Evolutionary conservation across 2,888 invertebrate species (phyloP).

Genomic region (Agrochola macilenta): DNA sequence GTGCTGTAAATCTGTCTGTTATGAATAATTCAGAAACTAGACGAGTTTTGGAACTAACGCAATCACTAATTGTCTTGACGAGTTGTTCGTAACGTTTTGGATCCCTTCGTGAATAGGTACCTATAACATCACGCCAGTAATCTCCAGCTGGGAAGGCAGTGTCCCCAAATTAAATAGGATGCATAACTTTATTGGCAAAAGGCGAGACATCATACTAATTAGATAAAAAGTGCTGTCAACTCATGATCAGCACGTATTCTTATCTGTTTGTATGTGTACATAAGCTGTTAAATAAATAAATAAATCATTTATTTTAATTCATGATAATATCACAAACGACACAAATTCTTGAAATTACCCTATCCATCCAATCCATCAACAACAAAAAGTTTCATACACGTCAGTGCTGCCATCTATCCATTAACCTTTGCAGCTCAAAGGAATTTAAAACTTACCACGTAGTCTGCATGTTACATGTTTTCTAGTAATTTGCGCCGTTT

Average conservation of each 20-base stretch:
- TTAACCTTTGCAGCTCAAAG: conserved; percentile 20
- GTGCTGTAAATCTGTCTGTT: conserved; percentile 8
- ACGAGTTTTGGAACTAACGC: conserved; percentile 24
- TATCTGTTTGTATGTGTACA: no score
- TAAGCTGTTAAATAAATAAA: no score
- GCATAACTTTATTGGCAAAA: neutral
- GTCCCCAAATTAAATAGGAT: neutral
- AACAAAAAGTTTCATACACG: neutral
- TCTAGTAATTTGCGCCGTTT: neutral
- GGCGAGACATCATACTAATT: neutral
- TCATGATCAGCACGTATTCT: no score
- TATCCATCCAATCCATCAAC: neutral
- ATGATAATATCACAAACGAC: neutral
- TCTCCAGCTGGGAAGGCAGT: neutral
- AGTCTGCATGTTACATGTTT: conserved; percentile 1
- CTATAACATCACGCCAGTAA: neutral
- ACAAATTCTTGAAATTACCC: neutral
- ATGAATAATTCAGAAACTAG: conserved; percentile 37
- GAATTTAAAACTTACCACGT: conserved; percentile 39
- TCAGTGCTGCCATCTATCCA: conserved; percentile 53
- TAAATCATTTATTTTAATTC: no score
- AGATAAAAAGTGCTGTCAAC: neutral
- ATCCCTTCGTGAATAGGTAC: neutral
- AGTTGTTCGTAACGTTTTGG: conserved; percentile 15
- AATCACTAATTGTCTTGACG: conserved; percentile 27